These are phyloP conservation scores for Hydrozoanthus tunicans DNA, from an alignment of 64 coral and sea anemone genomes.

Conservation along the genomic window DNA sequence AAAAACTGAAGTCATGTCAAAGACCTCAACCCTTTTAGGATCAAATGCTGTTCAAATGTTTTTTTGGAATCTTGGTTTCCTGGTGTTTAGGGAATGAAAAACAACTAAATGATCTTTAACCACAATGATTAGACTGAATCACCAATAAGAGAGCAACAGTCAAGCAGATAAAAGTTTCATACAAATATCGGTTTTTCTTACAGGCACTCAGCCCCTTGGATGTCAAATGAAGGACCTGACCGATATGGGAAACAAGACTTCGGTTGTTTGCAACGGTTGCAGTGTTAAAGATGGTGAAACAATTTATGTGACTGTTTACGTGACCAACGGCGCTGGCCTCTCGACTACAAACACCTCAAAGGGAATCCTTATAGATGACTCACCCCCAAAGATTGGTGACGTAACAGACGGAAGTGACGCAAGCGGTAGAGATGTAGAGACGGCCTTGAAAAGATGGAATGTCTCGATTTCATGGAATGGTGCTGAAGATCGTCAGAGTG, in stretches of 20 bases:
- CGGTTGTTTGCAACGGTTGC: constrained; percentile 44
- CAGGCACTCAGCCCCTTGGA: constrained; percentile 47
- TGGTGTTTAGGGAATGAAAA: no score
- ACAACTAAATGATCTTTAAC: no score
- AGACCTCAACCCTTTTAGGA: no score
- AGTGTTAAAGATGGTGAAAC: constrained; percentile 31
- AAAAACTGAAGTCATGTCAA: no score
- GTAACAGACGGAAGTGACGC: constrained; percentile 60
- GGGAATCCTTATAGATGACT: constrained; percentile 63
- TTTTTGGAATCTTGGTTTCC: no score
- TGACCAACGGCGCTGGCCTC: constrained; percentile 70
- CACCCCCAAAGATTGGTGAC: constrained; percentile 51
- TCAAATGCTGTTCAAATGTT: no score
- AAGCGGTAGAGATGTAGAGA: constrained; percentile 43
- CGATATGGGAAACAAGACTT: constrained; percentile 25
- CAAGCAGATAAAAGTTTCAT: no score
- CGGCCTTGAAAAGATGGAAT: constrained; percentile 46
- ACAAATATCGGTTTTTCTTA: neutral
- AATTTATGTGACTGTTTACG: constrained; percentile 60
- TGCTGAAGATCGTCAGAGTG: constrained; percentile 65
- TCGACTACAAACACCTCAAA: constrained; percentile 51
- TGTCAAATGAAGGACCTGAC: constrained; percentile 60
- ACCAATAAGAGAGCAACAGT: no score
- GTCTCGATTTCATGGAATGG: constrained; percentile 64
- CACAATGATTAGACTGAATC: no score